phyloP scores from a whole-genome alignment of 2,797 vertebrate species.

The Brotula barbata region DNA sequence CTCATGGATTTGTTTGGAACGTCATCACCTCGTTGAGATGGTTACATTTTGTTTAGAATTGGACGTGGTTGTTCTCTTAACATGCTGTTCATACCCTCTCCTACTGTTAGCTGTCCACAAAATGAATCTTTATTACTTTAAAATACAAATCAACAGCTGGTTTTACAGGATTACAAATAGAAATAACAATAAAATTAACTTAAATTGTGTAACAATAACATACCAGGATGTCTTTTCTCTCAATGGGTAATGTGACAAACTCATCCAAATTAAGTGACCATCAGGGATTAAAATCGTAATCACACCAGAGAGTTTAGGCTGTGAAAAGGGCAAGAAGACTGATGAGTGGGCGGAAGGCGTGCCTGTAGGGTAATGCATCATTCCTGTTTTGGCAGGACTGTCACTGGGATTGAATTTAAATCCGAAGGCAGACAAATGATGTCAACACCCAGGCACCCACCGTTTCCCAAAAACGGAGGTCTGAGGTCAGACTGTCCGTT shows the following conservation, averaged over 20 bases:
- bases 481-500: slow-evolving; percentile 45
- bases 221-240: neutral
- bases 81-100: no score
- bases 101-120: no score
- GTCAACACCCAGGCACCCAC: slow-evolving; percentile 46
- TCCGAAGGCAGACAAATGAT: slow-evolving; percentile 52
- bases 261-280: slow-evolving; percentile 17
- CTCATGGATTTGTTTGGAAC: no score
- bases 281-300: slow-evolving; percentile 28
- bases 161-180: no score
- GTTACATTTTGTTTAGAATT: no score
- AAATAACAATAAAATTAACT: no score
- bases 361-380: slow-evolving; percentile 60
- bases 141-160: no score
- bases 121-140: no score
- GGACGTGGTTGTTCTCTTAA: no score
- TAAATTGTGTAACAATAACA: neutral
- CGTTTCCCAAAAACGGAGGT: slow-evolving; percentile 43
- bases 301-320: slow-evolving; percentile 13
- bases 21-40: no score
- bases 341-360: slow-evolving; percentile 51
- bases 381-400: slow-evolving; percentile 58
- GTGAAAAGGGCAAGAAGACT: slow-evolving; percentile 63
- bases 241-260: slow-evolving; percentile 10
- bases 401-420: slow-evolving; percentile 68